Base-by-base conservation (phyloP, 1,140 invertebrate genomes). In the Drosophila navojoa region DNA sequence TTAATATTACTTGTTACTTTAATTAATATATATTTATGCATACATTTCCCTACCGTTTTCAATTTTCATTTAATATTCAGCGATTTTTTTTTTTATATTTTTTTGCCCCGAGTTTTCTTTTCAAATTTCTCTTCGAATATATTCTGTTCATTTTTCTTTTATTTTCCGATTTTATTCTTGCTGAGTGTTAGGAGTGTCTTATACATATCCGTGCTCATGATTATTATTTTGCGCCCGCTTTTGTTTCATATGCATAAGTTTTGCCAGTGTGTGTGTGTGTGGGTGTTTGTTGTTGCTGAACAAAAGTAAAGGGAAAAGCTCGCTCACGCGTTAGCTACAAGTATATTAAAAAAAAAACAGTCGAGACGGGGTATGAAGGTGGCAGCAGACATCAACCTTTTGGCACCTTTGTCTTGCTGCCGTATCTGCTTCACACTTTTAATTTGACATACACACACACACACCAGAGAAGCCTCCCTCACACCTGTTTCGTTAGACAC, bases 361-460 rank as follows among this genome's bases (percentile, higher is more conserved):
- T 22, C 19, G 1, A 22, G 27, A 25, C 6, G 10, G 45, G 11
- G 13, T 2, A n/a, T 5, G 15, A n/a, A 19, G 13, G 19, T 45
- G 27, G 54, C n/a, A 16, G 32, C 57, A 69, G 57, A 55, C 58
- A 73, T 69, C 50, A 77, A 85, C 76, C 81, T 79, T 85, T 85
- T 86, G 81, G 74, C 82, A 87, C 81, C 81, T 85, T 84, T 84
- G 81, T 84, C 77, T 86, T 77, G 67, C 77, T 61, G 81, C 77
- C 62, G 75, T 68, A 89, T 82, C 86, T 89, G 82, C 79, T 86
- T 86, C 75, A 86, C 82, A 70, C 75, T 85, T 85, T 85, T 85
- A 85, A 85, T 85, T 85, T 85, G 81, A 84, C 79, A 76, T 78
- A 66, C 69, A 61, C 67, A 62, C 11, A 68, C 58, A 61, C 60